Conservation (phyloP, 92 coral and sea anemone genomes). For the Paragorgia papillata region DNA sequence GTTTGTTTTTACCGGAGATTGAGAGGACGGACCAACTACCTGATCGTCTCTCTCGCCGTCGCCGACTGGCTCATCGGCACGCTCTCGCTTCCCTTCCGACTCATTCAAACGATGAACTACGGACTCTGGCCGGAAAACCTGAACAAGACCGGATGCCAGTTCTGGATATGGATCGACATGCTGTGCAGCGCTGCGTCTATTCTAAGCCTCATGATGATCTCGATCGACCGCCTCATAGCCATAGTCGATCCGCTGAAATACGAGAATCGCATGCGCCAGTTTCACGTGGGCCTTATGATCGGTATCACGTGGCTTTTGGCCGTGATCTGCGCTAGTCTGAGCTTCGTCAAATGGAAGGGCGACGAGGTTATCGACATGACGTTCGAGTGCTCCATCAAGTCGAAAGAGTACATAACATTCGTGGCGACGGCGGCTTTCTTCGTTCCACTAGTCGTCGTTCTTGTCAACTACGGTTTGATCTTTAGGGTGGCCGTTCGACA, state of each 20-base stretch:
- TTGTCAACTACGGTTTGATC: constrained; percentile 81
- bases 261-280: constrained; percentile 83
- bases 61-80: constrained; percentile 83
- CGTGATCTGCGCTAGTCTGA: constrained; percentile 66
- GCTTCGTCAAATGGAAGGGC: constrained; percentile 82
- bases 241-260: constrained; percentile 82
- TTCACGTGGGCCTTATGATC: constrained; percentile 67
- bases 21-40: constrained; percentile 87
- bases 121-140: constrained; percentile 67
- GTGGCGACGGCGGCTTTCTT: constrained; percentile 77
- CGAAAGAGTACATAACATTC: constrained; percentile 79
- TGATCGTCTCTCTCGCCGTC: constrained; percentile 92
- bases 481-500: constrained; percentile 86
- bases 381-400: constrained; percentile 73
- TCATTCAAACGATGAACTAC: constrained; percentile 73
- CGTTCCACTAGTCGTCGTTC: constrained; percentile 78
- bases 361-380: not conserved
- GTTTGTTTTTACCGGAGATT: constrained; percentile 76
- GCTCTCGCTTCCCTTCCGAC: constrained; percentile 82
- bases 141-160: constrained; percentile 75
- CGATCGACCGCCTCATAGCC: constrained; percentile 87
- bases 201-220: constrained; percentile 81
- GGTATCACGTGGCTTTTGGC: constrained; percentile 82
- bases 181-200: constrained; percentile 90
- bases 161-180: constrained; percentile 96